Base-by-base conservation (phyloP, 2,888 invertebrate genomes). In the Eupithecia centaureata region DNA sequence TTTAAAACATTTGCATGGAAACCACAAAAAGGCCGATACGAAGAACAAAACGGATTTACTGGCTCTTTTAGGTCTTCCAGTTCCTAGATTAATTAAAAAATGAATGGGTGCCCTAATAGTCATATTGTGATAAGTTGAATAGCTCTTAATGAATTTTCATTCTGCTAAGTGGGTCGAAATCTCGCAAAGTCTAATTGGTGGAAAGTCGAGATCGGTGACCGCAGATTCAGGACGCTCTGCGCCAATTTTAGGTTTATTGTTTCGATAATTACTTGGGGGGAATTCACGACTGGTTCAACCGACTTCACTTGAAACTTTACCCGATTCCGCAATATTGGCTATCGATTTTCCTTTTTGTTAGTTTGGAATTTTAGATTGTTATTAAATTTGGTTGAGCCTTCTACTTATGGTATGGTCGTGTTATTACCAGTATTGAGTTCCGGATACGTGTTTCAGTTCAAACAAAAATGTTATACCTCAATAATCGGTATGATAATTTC, bases 191-290 rank as follows among this genome's bases (percentile, higher is more conserved):
- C 84, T 90, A 89, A 89, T 89, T 89, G 87, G 85, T 85, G 85
- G 86, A 82, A 87, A 90, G 84, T 86, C 85, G 82, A 79, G 88
- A 87, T 87, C 86, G 81, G 88, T 87, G 87, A 88, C 90, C 88
- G 85, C 86, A 78, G 81, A 82, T 83, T 81, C 82, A 82, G 85
- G 81, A 83, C 61, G 68, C 81, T 67, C 83, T 86, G 88, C 87
- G 85, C 87, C 85, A 91, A 91, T 91, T 92, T 90, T 86, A 89
- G 86, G 84, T 90, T 91, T 89, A 92, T 92, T 92, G 92, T 92
- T 90, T 90, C 88, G 82, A 87, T 91, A 92, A 92, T 91, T 91
- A 87, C 90, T 91, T 86, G 77, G 83, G 86, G 86, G 83, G 86
- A 86, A 86, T 86, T 82, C 78, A 74, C 80, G 82, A 79, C 74